These are phyloP conservation scores for Abscondita cerata DNA, from an alignment of 2,888 invertebrate species.

Conservation along the genomic window DNA sequence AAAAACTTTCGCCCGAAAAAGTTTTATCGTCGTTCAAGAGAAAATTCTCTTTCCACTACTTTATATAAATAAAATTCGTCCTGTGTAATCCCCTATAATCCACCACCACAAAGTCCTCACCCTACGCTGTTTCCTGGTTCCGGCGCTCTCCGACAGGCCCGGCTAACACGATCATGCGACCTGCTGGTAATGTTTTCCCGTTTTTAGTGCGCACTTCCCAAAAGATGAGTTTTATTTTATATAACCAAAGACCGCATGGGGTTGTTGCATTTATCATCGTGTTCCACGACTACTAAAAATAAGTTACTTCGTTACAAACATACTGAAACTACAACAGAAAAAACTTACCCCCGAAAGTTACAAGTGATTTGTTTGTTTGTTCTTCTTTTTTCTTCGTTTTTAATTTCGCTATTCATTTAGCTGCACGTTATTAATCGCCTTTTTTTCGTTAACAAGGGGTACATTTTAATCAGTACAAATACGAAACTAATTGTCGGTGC, in stretches of 20 bases:
- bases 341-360: conserved; percentile 8
- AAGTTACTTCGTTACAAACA: conserved; percentile 49
- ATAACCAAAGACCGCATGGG: conserved; percentile 54
- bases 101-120: conserved; percentile 33
- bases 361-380: conserved; percentile 7
- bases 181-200: conserved; percentile 60
- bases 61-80: conserved; percentile 31
- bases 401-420: neutral
- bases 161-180: conserved; percentile 60
- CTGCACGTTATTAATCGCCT: no score
- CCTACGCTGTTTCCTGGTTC: conserved; percentile 50
- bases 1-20: conserved; percentile 22
- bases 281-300: conserved; percentile 44
- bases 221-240: conserved; percentile 51
- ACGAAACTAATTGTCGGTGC: no score
- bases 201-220: conserved; percentile 53
- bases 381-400: neutral
- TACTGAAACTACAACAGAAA: conserved; percentile 26
- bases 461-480: no score
- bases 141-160: conserved; percentile 55
- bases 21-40: conserved; percentile 21
- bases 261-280: conserved; percentile 54
- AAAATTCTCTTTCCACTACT: conserved; percentile 38
- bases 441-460: no score
- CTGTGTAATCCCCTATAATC: conserved; percentile 38